phyloP scores from a whole-genome alignment of 1,140 invertebrate species.

The Oryzaephilus surinamensis region DNA sequence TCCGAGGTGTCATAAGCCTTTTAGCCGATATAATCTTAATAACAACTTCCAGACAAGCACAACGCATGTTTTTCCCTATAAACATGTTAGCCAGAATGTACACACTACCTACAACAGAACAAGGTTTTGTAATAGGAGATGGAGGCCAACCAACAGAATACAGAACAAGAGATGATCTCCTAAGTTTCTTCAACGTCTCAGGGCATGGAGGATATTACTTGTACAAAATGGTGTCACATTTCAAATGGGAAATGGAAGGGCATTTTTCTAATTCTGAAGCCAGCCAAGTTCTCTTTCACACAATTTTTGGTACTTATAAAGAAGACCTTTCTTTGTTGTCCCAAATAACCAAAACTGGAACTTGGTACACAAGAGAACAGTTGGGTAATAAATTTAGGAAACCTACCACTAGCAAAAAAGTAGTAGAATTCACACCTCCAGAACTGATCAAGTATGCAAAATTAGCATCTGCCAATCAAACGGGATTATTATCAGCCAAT shows the following conservation, averaged over 20 bases:
- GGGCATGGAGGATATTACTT: no score
- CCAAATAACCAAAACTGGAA: constrained; percentile 2
- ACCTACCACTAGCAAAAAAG: neutral
- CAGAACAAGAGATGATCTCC: no score
- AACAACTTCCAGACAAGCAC: no score
- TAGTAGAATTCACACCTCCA: neutral
- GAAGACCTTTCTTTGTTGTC: constrained; percentile 8
- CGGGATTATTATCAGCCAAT: neutral
- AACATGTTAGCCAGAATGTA: no score
- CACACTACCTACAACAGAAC: no score
- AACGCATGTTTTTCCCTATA: no score
- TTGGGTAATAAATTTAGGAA: constrained; percentile 6
- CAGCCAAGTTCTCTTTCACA: constrained; percentile 5
- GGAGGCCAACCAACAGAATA: no score
- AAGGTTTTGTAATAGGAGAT: no score
- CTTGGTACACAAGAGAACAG: constrained; percentile 9
- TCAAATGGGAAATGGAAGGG: constrained; percentile 5
- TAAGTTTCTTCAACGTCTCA: no score
- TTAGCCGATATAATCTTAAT: no score
- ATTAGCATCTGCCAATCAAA: neutral
- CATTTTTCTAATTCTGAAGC: neutral
- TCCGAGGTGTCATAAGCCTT: no score
- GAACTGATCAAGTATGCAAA: neutral
- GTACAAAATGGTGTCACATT: no score
- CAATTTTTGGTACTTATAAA: constrained; percentile 7